Conservation (phyloP, 2,888 invertebrate genomes). For the Lasius fuliginosus region DNA sequence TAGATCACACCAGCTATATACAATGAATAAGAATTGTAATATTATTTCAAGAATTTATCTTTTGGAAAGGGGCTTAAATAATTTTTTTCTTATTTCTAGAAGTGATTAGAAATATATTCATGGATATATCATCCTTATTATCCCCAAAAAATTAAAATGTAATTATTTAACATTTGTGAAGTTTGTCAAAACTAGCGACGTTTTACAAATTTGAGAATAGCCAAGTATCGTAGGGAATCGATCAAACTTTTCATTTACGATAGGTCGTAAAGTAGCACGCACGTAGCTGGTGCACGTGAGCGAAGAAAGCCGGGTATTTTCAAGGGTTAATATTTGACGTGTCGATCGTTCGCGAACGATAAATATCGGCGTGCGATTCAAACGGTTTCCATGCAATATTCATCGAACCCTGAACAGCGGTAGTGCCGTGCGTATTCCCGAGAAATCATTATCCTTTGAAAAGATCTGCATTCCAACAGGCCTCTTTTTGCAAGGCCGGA, state of each 20-base stretch:
- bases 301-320: slow-evolving; percentile 21
- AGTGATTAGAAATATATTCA: neutral
- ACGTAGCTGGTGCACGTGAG: slow-evolving; percentile 14
- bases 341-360: slow-evolving; percentile 20
- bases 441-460: slow-evolving; percentile 69
- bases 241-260: slow-evolving; percentile 10
- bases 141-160: neutral
- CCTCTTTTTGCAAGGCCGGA: slow-evolving; percentile 69
- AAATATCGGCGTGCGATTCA: slow-evolving; percentile 42
- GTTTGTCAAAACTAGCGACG: neutral
- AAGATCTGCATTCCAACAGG: slow-evolving; percentile 68
- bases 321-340: slow-evolving; percentile 40
- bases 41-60: slow-evolving; percentile 9
- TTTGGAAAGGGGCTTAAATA: neutral
- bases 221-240: neutral
- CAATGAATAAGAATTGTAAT: neutral
- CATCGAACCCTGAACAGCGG: slow-evolving; percentile 62
- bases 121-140: neutral
- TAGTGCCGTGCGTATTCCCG: slow-evolving; percentile 60
- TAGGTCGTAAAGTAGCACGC: slow-evolving; percentile 20
- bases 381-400: slow-evolving; percentile 64
- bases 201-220: neutral
- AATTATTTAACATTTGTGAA: neutral
- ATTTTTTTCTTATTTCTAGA: neutral
- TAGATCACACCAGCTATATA: slow-evolving; percentile 5